Conservation (phyloP, 2,113 vertebrate species). For the Columba livia region DNA sequence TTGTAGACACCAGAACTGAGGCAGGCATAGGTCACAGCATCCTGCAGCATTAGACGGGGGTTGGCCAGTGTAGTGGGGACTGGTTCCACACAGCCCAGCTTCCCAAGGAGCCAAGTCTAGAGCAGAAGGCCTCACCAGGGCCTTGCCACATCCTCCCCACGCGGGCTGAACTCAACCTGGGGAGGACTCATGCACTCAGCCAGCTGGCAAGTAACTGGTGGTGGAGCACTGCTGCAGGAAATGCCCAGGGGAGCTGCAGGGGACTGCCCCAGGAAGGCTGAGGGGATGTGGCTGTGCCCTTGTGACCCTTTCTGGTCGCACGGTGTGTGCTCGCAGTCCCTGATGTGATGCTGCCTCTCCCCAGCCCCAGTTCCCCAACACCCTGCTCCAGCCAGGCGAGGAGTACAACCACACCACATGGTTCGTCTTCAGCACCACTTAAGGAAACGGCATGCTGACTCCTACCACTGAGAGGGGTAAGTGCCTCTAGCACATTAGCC, state of each 20-base stretch:
- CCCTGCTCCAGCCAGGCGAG: conserved; percentile 82
- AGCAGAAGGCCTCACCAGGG: not conserved
- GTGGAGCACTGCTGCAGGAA: not conserved
- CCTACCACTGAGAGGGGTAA: not conserved
- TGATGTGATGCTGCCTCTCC: not conserved
- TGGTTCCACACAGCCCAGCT: not conserved
- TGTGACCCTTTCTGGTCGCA: not conserved
- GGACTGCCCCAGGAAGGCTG: fast-evolving
- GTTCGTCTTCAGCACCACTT: conserved; percentile 78
- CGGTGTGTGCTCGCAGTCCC: fast-evolving
- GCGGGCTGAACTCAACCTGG: not conserved
- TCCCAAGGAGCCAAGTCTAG: not conserved
- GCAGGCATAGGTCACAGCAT: not conserved
- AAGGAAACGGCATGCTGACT: not conserved
- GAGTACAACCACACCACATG: conserved; percentile 85
- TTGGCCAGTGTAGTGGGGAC: fast-evolving
- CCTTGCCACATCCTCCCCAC: not conserved
- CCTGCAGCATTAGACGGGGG: not conserved
- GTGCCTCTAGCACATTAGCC: not conserved
- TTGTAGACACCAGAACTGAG: not conserved
- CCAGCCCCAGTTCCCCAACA: conserved; percentile 85
- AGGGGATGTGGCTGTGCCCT: fast-evolving
- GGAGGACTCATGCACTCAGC: not conserved
- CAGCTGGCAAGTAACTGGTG: fast-evolving
- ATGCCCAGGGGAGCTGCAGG: fast-evolving